phyloP scores from a whole-genome alignment of 2,113 vertebrate genomes.

The Petrocephalus microphthalmus region DNA sequence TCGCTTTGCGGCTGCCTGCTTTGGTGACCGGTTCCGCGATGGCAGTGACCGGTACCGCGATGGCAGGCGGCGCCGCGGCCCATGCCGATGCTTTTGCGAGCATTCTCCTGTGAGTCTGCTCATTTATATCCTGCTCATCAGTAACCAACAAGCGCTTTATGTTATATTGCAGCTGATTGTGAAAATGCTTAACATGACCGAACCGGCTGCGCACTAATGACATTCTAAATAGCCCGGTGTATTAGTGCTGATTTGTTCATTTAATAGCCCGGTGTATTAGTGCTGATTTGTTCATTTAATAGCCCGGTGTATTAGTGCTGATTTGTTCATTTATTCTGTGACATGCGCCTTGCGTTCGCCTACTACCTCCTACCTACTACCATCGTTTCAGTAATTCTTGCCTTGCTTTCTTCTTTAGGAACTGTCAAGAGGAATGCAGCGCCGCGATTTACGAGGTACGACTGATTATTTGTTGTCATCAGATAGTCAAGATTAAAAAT shows the following conservation, averaged over 20 bases:
- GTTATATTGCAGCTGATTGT: background rate
- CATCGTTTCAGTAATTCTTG: background rate
- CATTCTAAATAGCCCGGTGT: background rate
- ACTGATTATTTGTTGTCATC: background rate
- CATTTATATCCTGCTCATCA: background rate
- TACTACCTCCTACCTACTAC: background rate
- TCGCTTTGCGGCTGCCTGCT: background rate
- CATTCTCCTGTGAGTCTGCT: background rate
- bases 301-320: background rate
- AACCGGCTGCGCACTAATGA: background rate
- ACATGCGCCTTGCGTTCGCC: background rate
- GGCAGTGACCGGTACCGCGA: too few relatives aligned
- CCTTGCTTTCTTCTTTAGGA: conserved; percentile 48
- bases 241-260: background rate
- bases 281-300: too few relatives aligned
- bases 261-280: background rate
- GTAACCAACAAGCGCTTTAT: background rate
- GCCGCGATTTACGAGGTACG: conserved; percentile 60
- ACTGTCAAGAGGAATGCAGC: conserved; percentile 44
- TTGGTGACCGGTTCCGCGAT: background rate
- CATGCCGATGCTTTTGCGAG: background rate
- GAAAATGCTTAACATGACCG: background rate
- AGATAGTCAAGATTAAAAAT: background rate
- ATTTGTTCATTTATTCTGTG: background rate
- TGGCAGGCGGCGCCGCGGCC: background rate